phyloP scores from a whole-genome alignment of 2,888 invertebrate species.

The Oscheius sp. region DNA sequence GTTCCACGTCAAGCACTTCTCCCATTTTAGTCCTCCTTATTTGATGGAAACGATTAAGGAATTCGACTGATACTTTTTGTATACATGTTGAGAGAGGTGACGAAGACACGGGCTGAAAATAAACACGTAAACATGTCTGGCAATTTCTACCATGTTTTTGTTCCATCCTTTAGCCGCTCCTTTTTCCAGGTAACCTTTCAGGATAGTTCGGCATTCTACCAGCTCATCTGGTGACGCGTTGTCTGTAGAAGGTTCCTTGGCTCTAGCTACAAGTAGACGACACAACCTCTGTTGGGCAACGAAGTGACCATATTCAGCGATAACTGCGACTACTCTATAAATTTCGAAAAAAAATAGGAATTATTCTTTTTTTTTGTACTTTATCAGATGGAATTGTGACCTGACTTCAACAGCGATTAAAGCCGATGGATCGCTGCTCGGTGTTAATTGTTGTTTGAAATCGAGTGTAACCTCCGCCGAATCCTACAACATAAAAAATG shows the following conservation, averaged over 20 bases:
- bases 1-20: constrained; percentile 86
- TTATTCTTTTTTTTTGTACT: neutral
- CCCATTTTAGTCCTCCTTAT: constrained; percentile 87
- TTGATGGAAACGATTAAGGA: constrained; percentile 89
- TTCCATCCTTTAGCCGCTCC: constrained; percentile 50
- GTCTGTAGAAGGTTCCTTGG: constrained; percentile 41
- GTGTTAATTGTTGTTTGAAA: constrained; percentile 9
- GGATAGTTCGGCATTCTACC: constrained; percentile 40
- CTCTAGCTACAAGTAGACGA: constrained; percentile 76
- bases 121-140: neutral
- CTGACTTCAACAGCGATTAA: constrained; percentile 43
- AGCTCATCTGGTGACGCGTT: constrained; percentile 36
- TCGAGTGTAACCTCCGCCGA: constrained; percentile 6
- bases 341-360: neutral
- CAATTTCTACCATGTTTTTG: constrained; percentile 32
- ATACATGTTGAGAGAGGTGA: constrained; percentile 44
- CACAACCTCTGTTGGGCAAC: constrained; percentile 89
- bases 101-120: constrained; percentile 13
- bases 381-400: constrained; percentile 39
- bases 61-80: constrained; percentile 83
- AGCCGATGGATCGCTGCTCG: constrained; percentile 29
- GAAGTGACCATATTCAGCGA: constrained; percentile 86
- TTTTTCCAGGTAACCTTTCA: constrained; percentile 44
- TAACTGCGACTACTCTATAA: constrained; percentile 46
- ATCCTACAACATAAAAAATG: constrained; percentile 1